Evolutionary conservation across 1,140 invertebrate species (phyloP), one percentile per base, ranked within the genome.

Genomic region (Homarus americanus): DNA sequence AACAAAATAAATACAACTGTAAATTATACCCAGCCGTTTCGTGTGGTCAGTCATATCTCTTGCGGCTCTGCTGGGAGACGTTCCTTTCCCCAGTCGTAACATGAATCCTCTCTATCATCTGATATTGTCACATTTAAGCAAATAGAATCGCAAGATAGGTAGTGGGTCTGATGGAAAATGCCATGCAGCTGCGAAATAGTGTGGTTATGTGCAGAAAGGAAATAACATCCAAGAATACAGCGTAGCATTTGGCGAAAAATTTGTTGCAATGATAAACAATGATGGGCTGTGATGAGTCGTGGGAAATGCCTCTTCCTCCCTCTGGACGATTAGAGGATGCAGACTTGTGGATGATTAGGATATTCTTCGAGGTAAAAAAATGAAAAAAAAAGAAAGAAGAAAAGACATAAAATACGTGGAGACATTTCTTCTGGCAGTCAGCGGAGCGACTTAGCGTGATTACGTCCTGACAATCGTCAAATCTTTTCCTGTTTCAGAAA

Each of bases 111-210:
- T 58, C 12, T 20, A 58, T 58, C 53, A 15, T 58, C 53, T 58
- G 53, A 58, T 58, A 58, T 20, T 58, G 53, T 58, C 53, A 58
- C 53, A 58, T 58, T 58, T 58, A 58, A 58, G 53, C 53, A 58
- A 58, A 58, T 58, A 58, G 53, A 58, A 20, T 58, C 3, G 53
- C 53, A 58, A 58, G 53, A 58, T 58, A 58, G 53, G 53, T 20
- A 20, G 53, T 20, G 53, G 3, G 15, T 58, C 53, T 58, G 53
- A 58, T 58, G 53, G 53, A 58, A 58, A 58, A 58, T 58, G 53
- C 9, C 53, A 58, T 58, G 53, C 53, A 3, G 15, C 53, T 12
- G 53, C 53, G 17, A 58, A 58, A 58, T 58, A 58, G 10, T 5
- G 53, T 20, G 53, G 17, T 20, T 20, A 20, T 20, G 24, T 17